Evolutionary conservation across 2,888 invertebrate species (phyloP).

Genomic region (Baccha elongata): DNA sequence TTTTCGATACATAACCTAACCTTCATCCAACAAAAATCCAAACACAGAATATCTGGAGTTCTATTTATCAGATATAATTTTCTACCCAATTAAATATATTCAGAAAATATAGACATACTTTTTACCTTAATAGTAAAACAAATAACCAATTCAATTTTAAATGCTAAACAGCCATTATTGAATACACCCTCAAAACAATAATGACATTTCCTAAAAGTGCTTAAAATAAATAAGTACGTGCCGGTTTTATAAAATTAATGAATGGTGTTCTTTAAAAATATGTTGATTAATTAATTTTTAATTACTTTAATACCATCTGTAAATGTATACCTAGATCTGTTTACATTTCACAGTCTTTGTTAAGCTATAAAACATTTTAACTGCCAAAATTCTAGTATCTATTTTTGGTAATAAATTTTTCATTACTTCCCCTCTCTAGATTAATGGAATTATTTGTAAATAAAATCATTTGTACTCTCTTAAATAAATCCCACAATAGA

Average conservation of each 20-base stretch:
- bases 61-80: no score
- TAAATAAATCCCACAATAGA: constrained; percentile 15
- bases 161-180: no score
- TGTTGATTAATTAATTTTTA: neutral
- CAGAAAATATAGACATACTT: no score
- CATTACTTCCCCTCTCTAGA: constrained; percentile 38
- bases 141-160: no score
- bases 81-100: no score
- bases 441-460: constrained; percentile 50
- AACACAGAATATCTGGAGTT: no score
- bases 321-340: neutral
- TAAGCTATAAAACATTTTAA: constrained; percentile 7
- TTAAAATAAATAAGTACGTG: neutral
- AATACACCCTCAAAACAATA: no score
- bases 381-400: constrained; percentile 24
- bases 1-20: no score
- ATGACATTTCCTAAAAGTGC: neutral
- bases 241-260: neutral
- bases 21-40: no score
- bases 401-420: constrained; percentile 29
- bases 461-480: constrained; percentile 25
- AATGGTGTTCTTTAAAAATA: neutral
- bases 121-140: no score
- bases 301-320: neutral
- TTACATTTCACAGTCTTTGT: no score